These are phyloP conservation scores for Deilephila elpenor DNA, from an alignment of 2,888 invertebrate genomes.

Conservation along the genomic window DNA sequence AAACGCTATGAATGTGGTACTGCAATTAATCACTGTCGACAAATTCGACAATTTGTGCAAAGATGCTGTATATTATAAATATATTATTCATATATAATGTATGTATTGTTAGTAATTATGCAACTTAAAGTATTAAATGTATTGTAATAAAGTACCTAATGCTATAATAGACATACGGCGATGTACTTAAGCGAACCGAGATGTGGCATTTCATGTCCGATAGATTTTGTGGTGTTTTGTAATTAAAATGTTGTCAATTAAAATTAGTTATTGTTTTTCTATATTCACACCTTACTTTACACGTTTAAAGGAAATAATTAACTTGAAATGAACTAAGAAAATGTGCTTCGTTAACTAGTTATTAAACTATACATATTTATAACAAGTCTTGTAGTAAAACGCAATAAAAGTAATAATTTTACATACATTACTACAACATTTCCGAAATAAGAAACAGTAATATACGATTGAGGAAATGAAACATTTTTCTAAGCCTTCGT, in stretches of 20 bases:
- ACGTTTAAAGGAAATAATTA: too few species aligned
- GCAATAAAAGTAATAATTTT: too few species aligned
- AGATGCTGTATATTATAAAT: conserved; percentile 70
- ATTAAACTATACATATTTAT: too few species aligned
- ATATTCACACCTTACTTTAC: neutral
- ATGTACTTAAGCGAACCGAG: conserved; percentile 80
- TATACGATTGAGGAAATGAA: too few species aligned
- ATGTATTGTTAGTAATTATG: conserved; percentile 81
- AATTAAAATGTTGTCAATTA: conserved; percentile 85
- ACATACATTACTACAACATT: too few species aligned
- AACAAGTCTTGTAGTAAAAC: too few species aligned
- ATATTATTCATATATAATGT: conserved; percentile 68
- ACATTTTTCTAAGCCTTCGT: too few species aligned
- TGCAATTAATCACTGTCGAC: conserved; percentile 19
- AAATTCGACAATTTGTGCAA: conserved; percentile 56
- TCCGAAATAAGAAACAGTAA: too few species aligned
- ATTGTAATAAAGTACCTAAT: conserved; percentile 72
- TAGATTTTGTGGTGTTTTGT: conserved; percentile 85
- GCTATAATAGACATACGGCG: conserved; percentile 72
- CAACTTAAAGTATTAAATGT: conserved; percentile 75
- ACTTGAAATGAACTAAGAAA: too few species aligned
- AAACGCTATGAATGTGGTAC: neutral
- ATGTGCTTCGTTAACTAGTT: too few species aligned
- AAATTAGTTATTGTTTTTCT: conserved; percentile 53
- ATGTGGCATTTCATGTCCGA: conserved; percentile 76